Evolutionary conservation across 2,113 vertebrate genomes (phyloP), one percentile per base, ranked within the genome.

Genomic region (Emberiza fucata): DNA sequence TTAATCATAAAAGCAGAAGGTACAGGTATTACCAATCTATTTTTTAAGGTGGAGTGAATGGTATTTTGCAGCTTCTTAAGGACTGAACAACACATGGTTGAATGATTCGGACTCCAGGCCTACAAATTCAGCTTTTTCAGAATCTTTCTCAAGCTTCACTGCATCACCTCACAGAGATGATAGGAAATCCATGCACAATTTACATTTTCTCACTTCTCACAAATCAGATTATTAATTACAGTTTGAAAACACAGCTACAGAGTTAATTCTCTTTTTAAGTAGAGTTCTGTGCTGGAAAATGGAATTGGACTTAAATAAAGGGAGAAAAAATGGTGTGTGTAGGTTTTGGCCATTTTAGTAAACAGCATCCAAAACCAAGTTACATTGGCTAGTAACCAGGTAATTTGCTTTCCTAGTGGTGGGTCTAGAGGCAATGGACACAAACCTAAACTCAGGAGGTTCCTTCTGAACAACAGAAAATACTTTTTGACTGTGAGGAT

Each of bases 251-350:
- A 63, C 17, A 86, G 14, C 37, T 75, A 31, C 19, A 68, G 59
- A 45, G 4, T 35, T 39, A 59, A 28, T 3, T 56, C 44, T 50
- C 24, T 70, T 53, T 33, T 14, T 53, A 53, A 79, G 21, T 51
- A 51, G 11, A 63, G 18, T 48, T 78, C 3, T 29, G 11, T 51
- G 10, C 37, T 42, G 40, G 13, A 14, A 65, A 20, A 8, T 70
- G 45, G 27, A 68, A 15, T 16, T 81, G 44, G 8, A 22, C 35
- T 50, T 92, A 53, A 84, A 54, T 29, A 72, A 63, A 12, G 15
- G 5, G 7, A 2, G 0, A 5, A n/a, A 18, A 35, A 68, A 6
- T 5, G 37, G 8, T 11, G 13, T 2, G 0, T 20, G 27, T 20
- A 20, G 5, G 33, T 56, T 76, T 85, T 70, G 39, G 3, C 22